Evolutionary conservation across 1,140 invertebrate genomes (phyloP).

Genomic region (Neomicropteryx cornuta): DNA sequence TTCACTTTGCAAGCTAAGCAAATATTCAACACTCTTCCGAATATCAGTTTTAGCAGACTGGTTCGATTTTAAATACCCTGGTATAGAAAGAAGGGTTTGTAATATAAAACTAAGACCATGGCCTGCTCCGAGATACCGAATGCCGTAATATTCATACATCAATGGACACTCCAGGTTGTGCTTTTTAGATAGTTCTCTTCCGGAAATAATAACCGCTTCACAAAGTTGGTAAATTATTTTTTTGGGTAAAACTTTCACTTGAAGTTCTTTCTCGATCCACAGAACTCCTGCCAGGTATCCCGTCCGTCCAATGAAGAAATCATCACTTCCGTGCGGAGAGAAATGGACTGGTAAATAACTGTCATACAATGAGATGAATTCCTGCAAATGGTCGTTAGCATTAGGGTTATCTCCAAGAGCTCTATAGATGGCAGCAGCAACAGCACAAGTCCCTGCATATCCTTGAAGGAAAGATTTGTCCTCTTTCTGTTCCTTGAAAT

Average conservation of each 20-base stretch:
- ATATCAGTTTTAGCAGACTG: conserved; percentile 41
- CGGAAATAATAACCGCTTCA: conserved; percentile 55
- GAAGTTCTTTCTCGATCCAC: conserved; percentile 53
- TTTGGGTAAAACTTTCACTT: conserved; percentile 37
- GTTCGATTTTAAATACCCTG: conserved; percentile 47
- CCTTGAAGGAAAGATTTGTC: conserved; percentile 45
- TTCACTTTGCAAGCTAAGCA: conserved; percentile 49
- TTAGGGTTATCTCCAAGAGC: conserved; percentile 30
- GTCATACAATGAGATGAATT: conserved; percentile 27
- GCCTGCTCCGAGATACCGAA: conserved; percentile 75
- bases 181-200: conserved; percentile 49
- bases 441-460: conserved; percentile 50
- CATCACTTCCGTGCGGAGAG: conserved; percentile 63
- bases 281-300: conserved; percentile 68
- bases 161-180: conserved; percentile 53
- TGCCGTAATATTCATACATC: conserved; percentile 80
- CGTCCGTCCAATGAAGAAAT: conserved; percentile 71
- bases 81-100: conserved; percentile 51
- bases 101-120: conserved; percentile 61
- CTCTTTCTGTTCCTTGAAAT: too few relatives aligned
- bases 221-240: conserved; percentile 51
- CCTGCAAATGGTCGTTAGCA: conserved; percentile 22
- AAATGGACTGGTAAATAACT: conserved; percentile 46
- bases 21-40: conserved; percentile 46
- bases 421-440: conserved; percentile 45